Evolutionary conservation across 2,113 vertebrate genomes (phyloP).

Genomic region (Lagopus leucura): DNA sequence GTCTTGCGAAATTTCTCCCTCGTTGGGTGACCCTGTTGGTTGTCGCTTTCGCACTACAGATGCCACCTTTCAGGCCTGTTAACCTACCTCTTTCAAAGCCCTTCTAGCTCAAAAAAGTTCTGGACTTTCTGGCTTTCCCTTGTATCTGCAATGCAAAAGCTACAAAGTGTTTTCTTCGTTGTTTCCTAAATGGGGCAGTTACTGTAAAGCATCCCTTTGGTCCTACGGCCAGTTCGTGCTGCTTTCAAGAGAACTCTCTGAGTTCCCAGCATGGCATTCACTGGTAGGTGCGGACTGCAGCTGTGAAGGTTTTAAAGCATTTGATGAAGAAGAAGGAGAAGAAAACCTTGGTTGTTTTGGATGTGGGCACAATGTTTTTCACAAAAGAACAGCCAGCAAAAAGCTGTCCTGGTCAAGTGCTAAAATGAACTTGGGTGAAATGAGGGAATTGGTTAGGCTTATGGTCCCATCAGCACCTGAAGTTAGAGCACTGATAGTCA

Average conservation of each 20-base stretch:
- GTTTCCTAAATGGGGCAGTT: not conserved
- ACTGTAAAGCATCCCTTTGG: not conserved
- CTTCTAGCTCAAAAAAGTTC: not conserved
- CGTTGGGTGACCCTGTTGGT: not conserved
- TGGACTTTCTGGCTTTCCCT: not conserved
- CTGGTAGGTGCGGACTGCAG: not conserved
- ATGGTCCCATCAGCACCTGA: not conserved
- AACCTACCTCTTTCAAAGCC: not conserved
- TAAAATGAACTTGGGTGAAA: not conserved
- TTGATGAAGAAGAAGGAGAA: not conserved
- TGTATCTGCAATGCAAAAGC: not conserved
- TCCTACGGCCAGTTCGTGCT: accelerated
- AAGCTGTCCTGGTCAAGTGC: not conserved
- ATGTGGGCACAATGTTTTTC: not conserved
- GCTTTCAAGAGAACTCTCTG: not conserved
- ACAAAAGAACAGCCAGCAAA: not conserved
- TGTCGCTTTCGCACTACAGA: accelerated
- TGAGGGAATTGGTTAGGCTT: not conserved
- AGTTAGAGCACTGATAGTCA: not conserved
- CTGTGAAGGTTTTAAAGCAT: not conserved
- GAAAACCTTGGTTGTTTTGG: accelerated
- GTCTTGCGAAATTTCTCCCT: accelerated
- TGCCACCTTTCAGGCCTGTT: not conserved
- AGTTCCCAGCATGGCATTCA: not conserved
- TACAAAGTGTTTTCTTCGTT: not conserved